Conservation (phyloP, 1,140 invertebrate species). For the Riptortus pedestris region DNA sequence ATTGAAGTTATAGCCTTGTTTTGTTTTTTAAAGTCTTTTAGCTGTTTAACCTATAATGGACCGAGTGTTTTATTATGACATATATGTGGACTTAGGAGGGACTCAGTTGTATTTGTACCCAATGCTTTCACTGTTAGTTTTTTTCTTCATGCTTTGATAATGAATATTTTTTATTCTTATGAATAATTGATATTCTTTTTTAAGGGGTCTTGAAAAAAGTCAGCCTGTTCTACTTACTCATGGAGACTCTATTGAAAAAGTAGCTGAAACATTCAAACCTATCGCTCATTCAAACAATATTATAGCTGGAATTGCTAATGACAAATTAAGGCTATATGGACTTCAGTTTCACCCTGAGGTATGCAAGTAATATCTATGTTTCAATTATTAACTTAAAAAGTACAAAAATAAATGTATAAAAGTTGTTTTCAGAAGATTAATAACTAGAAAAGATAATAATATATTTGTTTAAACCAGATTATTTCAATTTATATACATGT, state of each 20-base stretch:
- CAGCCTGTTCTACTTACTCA: slow-evolving; percentile 92
- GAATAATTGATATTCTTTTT: too few species aligned
- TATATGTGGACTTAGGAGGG: too few species aligned
- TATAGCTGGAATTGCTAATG: slow-evolving; percentile 83
- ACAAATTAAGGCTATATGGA: slow-evolving; percentile 83
- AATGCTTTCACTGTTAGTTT: too few species aligned
- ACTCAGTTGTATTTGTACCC: too few species aligned
- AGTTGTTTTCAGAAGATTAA: not conserved
- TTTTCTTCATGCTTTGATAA: too few species aligned
- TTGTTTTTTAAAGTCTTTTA: too few species aligned
- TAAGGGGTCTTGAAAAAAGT: slow-evolving; percentile 70
- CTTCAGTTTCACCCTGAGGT: slow-evolving; percentile 95
- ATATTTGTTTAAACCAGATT: not conserved
- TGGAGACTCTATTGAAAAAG: slow-evolving; percentile 86
- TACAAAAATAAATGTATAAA: slow-evolving; percentile 12
- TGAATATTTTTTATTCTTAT: too few species aligned
- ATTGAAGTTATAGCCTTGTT: too few species aligned
- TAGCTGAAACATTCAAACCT: slow-evolving; percentile 75
- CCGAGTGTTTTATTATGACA: too few species aligned
- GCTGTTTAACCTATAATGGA: too few species aligned
- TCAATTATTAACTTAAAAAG: slow-evolving; percentile 6
- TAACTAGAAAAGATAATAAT: not conserved
- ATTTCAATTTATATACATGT: too few species aligned
- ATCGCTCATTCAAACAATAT: slow-evolving; percentile 75
- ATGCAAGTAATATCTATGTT: slow-evolving; percentile 47